A percentile compares a stretch with the other conserved stretches of the same genome.
These are phyloP conservation scores for Meliscaeva auricollis DNA, from an alignment of 2,888 invertebrate genomes.

Conservation along the genomic window DNA sequence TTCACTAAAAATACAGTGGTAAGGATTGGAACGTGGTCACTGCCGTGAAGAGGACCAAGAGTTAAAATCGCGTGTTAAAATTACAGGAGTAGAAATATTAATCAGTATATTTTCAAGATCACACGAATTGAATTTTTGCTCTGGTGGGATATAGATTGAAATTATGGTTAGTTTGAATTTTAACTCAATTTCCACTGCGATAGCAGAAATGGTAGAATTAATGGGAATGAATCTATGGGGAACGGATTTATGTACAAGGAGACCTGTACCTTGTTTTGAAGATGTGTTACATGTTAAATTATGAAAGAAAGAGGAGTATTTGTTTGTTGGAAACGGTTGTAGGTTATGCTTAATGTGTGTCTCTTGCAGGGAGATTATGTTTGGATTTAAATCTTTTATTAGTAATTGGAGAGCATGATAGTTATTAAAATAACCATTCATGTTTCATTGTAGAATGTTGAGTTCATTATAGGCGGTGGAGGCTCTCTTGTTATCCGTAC, in stretches of 20 bases:
- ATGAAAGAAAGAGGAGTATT: slow-evolving; percentile 49
- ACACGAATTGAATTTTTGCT: slow-evolving; percentile 15
- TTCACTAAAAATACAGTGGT: background rate
- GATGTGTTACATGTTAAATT: slow-evolving; percentile 36
- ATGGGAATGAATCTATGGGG: slow-evolving; percentile 47
- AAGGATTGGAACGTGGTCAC: slow-evolving; percentile 26
- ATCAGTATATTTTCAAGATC: slow-evolving; percentile 21
- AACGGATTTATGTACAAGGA: slow-evolving; percentile 59
- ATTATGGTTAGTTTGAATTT: slow-evolving; percentile 37
- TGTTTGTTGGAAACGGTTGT: slow-evolving; percentile 20
- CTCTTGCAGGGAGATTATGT: slow-evolving; percentile 70
- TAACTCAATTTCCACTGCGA: slow-evolving; percentile 43
- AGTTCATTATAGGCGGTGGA: slow-evolving; percentile 26
- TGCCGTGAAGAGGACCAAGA: slow-evolving; percentile 40
- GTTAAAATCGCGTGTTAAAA: slow-evolving; percentile 50
- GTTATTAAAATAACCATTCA: slow-evolving; percentile 44
- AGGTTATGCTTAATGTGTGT: slow-evolving; percentile 49
- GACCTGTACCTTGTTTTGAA: slow-evolving; percentile 55
- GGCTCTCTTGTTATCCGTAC: slow-evolving; percentile 10
- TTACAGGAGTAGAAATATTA: background rate
- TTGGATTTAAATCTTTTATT: slow-evolving; percentile 39
- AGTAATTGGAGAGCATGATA: slow-evolving; percentile 33
- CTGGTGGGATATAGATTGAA: slow-evolving; percentile 44
- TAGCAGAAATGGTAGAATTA: slow-evolving; percentile 19
- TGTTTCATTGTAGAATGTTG: slow-evolving; percentile 35